Conservation (phyloP, 2,888 invertebrate species). For the Perizoma flavofasciatum region DNA sequence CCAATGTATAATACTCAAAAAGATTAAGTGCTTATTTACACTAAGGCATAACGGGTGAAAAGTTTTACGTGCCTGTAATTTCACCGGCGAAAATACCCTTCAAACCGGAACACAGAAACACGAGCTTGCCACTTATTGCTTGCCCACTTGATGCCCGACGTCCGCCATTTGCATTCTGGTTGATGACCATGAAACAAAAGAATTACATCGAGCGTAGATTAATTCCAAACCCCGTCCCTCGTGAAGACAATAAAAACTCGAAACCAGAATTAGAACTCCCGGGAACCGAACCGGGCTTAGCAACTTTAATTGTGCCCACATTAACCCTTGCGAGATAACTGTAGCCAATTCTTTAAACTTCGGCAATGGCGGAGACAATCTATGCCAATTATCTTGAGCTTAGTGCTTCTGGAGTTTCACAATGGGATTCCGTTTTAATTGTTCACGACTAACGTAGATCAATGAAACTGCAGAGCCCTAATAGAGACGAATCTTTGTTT, state of each 20-base stretch:
- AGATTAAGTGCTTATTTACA: no score
- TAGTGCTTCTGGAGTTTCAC: constrained; percentile 55
- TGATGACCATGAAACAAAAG: no score
- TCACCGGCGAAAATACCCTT: no score
- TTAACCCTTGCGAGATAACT: constrained; percentile 77
- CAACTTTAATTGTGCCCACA: constrained; percentile 76
- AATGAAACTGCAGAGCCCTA: not conserved
- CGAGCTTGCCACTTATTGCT: no score
- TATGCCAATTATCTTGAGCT: constrained; percentile 74
- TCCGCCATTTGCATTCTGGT: no score
- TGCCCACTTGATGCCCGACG: no score
- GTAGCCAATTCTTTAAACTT: constrained; percentile 77
- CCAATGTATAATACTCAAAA: no score
- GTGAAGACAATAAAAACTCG: constrained; percentile 33
- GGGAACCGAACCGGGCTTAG: constrained; percentile 56
- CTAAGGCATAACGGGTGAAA: no score
- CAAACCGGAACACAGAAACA: no score
- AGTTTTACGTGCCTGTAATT: no score
- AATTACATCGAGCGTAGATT: no score
- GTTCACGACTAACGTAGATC: constrained; percentile 33
- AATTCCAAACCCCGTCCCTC: not conserved
- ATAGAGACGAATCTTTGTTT: no score
- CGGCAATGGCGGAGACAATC: constrained; percentile 70
- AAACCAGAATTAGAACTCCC: constrained; percentile 30
- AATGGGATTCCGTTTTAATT: constrained; percentile 60